Percentiles rank a stretch among this genome's conserved stretches.
These are phyloP conservation scores for Slavum lentiscoides DNA, from an alignment of 2,888 invertebrate species.

Conservation along the genomic window DNA sequence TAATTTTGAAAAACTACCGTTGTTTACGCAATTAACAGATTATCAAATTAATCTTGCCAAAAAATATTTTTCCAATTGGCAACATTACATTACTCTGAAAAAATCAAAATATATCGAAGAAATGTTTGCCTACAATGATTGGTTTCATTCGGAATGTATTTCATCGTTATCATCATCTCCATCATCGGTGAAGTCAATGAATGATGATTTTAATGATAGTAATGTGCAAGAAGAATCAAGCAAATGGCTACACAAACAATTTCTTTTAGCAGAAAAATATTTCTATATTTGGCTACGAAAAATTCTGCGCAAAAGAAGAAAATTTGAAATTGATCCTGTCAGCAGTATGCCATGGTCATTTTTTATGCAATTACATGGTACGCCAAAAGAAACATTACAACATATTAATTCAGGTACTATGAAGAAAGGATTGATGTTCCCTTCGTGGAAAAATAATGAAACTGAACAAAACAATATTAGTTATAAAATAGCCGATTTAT, in stretches of 20 bases:
- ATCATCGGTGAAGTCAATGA: background rate
- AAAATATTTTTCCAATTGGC: slow-evolving; percentile 33
- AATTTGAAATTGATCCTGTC: slow-evolving; percentile 33
- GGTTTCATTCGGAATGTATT: slow-evolving; percentile 33
- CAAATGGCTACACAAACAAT: slow-evolving; percentile 20
- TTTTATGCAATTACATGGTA: slow-evolving; percentile 39
- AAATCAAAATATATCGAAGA: slow-evolving; percentile 35
- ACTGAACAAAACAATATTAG: slow-evolving; percentile 1
- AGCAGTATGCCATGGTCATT: slow-evolving; percentile 35
- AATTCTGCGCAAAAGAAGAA: slow-evolving; percentile 35
- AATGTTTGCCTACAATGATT: background rate
- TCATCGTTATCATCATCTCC: slow-evolving; percentile 38
- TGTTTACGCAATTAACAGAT: background rate
- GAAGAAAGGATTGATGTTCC: no score
- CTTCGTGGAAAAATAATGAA: background rate
- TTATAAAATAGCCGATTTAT: slow-evolving; percentile 23
- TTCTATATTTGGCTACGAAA: slow-evolving; percentile 42
- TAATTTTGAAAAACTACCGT: background rate
- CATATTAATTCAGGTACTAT: no score
- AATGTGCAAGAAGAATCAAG: background rate
- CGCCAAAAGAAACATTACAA: slow-evolving; percentile 18
- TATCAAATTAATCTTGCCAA: slow-evolving; percentile 23
- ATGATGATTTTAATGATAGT: background rate
- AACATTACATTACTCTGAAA: background rate
- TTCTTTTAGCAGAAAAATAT: slow-evolving; percentile 34